Percentiles rank a stretch among this genome's conserved stretches.
phyloP scores from a whole-genome alignment of 1,140 invertebrate species.

The Heliconius hermathena region DNA sequence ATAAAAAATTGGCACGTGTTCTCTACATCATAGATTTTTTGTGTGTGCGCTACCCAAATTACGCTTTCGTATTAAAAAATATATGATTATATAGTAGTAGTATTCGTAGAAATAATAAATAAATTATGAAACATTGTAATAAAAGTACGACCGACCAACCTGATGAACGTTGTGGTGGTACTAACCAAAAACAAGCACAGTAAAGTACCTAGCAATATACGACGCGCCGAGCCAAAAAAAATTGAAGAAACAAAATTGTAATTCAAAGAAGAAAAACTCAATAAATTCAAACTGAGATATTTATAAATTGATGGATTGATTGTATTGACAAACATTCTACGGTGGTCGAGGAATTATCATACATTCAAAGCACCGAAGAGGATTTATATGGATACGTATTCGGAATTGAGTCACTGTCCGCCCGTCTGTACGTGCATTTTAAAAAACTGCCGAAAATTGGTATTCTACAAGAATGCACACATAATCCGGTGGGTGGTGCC shows the following conservation, averaged over 20 bases:
- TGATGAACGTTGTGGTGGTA: neutral
- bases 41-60: constrained; percentile 33
- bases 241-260: constrained; percentile 22
- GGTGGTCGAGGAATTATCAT: constrained; percentile 46
- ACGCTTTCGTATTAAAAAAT: constrained; percentile 29
- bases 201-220: neutral
- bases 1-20: constrained; percentile 45
- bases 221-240: neutral
- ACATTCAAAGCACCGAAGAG: constrained; percentile 50
- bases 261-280: constrained; percentile 22
- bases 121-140: neutral
- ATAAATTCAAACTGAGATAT: constrained; percentile 10
- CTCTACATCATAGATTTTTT: constrained; percentile 32
- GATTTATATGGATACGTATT: constrained; percentile 64
- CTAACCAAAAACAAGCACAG: neutral
- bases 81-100: neutral
- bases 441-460: constrained; percentile 56
- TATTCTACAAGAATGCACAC: constrained; percentile 66
- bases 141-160: neutral
- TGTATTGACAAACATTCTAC: constrained; percentile 31
- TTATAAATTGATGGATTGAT: constrained; percentile 8
- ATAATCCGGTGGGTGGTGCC: constrained; percentile 76
- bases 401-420: constrained; percentile 59
- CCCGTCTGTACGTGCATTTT: constrained; percentile 62
- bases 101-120: constrained; percentile 14